A percentile compares a stretch with the other conserved stretches of the same genome.
These are phyloP conservation scores for Meteorus sp. DNA, from an alignment of 1,140 invertebrate genomes.

Conservation along the genomic window DNA sequence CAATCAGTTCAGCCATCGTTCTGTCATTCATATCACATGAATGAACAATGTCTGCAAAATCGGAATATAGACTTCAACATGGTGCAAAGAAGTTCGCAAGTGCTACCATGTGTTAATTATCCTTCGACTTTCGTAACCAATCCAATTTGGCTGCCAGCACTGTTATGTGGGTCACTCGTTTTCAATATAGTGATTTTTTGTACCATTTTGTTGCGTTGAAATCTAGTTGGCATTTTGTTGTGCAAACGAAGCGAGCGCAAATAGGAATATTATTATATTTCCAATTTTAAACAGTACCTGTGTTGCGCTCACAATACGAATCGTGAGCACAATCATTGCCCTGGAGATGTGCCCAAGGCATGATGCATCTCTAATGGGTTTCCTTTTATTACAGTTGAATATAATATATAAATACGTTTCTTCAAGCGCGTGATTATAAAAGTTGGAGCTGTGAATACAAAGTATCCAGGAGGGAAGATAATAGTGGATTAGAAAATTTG, in stretches of 20 bases:
- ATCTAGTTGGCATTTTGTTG: too few species aligned
- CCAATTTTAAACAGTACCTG: too few species aligned
- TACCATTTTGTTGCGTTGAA: slow-evolving; percentile 43
- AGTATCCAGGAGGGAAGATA: background rate
- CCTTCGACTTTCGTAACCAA: slow-evolving; percentile 38
- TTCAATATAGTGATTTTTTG: slow-evolving; percentile 50
- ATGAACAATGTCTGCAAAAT: slow-evolving; percentile 23
- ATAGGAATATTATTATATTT: background rate
- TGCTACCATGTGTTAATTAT: slow-evolving; percentile 21
- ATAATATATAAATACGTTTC: too few species aligned
- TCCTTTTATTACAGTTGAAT: too few species aligned
- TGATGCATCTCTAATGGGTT: too few species aligned
- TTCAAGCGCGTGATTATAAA: too few species aligned
- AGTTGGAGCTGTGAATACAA: background rate
- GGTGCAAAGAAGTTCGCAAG: slow-evolving; percentile 19
- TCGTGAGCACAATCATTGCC: slow-evolving; percentile 1
- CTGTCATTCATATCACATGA: slow-evolving; percentile 21
- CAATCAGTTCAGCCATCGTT: slow-evolving; percentile 17
- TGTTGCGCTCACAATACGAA: background rate
- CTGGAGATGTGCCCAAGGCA: too few species aligned
- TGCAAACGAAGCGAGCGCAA: background rate
- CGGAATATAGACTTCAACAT: slow-evolving; percentile 12
- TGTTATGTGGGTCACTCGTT: slow-evolving; percentile 49
- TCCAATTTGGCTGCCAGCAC: slow-evolving; percentile 43
- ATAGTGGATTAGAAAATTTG: too few species aligned